phyloP scores from a whole-genome alignment of 2,113 vertebrate genomes.

The Nycticryphes semicollaris region DNA sequence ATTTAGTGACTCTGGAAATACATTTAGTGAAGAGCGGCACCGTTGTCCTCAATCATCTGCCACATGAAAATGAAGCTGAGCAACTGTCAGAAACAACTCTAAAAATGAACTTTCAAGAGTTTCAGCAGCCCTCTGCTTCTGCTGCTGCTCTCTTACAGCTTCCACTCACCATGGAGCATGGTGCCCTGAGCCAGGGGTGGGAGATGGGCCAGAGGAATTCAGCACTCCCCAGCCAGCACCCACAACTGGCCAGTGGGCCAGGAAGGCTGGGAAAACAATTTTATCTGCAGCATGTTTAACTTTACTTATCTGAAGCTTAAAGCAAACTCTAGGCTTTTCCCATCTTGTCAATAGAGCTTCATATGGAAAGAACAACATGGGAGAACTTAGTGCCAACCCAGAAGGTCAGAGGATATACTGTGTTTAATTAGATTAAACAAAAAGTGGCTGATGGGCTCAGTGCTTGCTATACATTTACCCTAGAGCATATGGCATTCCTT shows the following conservation, averaged over 20 bases:
- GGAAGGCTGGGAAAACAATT: constrained; percentile 47
- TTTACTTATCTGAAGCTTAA: constrained; percentile 60
- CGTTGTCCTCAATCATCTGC: not conserved
- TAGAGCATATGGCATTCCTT: not conserved
- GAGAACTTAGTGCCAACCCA: constrained; percentile 24
- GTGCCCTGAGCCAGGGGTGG: not conserved
- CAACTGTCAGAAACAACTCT: not conserved
- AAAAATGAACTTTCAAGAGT: not conserved
- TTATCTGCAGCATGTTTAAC: constrained; percentile 58
- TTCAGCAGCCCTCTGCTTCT: not conserved
- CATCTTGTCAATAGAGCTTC: constrained; percentile 51
- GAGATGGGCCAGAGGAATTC: not conserved
- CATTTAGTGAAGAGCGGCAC: not conserved
- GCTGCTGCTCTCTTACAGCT: not conserved
- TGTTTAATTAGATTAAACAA: constrained; percentile 60
- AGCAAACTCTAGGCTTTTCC: constrained; percentile 52
- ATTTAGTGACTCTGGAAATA: not conserved
- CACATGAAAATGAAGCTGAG: not conserved
- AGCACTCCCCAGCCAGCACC: not conserved
- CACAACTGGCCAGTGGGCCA: constrained; percentile 5
- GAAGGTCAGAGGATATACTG: constrained; percentile 44
- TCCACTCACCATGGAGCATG: accelerated
- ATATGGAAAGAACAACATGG: constrained; percentile 58
- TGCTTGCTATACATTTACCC: not conserved
- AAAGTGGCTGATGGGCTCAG: constrained; percentile 19